Base-by-base conservation (phyloP, 2,797 vertebrate genomes). In the Tenualosa thibaudeaui region DNA sequence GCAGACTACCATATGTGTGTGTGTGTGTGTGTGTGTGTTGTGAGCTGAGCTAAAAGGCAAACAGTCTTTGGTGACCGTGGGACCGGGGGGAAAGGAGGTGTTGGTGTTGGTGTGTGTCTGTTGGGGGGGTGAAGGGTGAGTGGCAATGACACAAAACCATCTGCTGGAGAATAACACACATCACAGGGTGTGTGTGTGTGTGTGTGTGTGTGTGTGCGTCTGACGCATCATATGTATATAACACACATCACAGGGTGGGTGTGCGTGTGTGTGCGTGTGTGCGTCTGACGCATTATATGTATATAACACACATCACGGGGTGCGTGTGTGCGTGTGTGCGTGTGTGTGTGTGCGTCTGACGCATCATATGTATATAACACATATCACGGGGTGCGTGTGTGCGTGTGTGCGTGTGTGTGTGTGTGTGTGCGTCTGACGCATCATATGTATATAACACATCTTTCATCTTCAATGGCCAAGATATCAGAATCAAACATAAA, bases 1-100 rank as follows among this genome's bases (percentile, higher is more conserved):
- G 50, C 46, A 46, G 4, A 46, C 46, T 9, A 12, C 0, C 50
- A 51, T 46, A 46, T 82, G 83, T 54, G 65, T 71, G 58, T 31
- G 81, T 75, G 84, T 82, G 40, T 75, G 68, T 40, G 68, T 40
- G 37, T 43, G 68, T 75, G 68, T 75, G 31, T 19, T 40, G 31
- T 75, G 31, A 7, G 68, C 15, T 46, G 40, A 78, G 71, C 71
- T 78, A 40, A 78, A 78, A 78, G 71, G 71, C 17, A 78, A 78
- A 78, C 40, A 78, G 15, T 78, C 71, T 78, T 78, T 78, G 40
- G 37, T 78, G 71, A 78, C 0, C 40, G 71, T 78, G 71, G 40
- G 37, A 78, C 2, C 6, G 17, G 15, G 40, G 46, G 1, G 40
- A 19, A 19, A 5, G 54, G 3, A 56, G n/a, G 58, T 62, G 58